Percentiles rank a stretch among this genome's conserved stretches.
Evolutionary conservation across 2,797 vertebrate genomes (phyloP).

Genomic region (Phataginus tetradactyla): DNA sequence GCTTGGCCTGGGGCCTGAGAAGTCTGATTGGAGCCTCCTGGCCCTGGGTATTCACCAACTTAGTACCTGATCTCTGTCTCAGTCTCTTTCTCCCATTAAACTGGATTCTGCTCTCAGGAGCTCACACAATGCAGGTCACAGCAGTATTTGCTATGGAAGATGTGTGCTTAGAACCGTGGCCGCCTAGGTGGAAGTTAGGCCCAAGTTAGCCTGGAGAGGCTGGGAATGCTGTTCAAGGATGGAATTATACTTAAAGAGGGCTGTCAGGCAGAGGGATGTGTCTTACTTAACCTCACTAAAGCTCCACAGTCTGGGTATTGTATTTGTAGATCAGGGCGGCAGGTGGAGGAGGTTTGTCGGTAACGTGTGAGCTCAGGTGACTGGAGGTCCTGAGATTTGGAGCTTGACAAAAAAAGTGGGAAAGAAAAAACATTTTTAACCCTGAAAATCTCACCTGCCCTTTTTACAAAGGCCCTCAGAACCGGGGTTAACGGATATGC

Average conservation of each 20-base stretch:
- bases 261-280: background rate
- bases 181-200: background rate
- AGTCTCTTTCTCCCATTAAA: no score
- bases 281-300: background rate
- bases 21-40: background rate
- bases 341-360: background rate
- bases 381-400: background rate
- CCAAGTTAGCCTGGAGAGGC: background rate
- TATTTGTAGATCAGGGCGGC: background rate
- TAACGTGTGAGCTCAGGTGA: background rate
- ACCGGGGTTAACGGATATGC: background rate
- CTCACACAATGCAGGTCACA: background rate
- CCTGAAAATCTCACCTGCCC: background rate
- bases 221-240: background rate
- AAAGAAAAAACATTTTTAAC: background rate
- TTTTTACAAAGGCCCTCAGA: background rate
- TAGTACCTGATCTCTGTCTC: background rate
- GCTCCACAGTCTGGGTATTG: background rate
- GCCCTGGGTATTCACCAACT: background rate
- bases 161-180: no score
- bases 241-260: background rate
- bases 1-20: background rate
- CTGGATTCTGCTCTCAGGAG: background rate
- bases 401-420: background rate
- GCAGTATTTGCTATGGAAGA: background rate